Conservation (phyloP, 2,797 vertebrate genomes). For the Delichon dasypus region DNA sequence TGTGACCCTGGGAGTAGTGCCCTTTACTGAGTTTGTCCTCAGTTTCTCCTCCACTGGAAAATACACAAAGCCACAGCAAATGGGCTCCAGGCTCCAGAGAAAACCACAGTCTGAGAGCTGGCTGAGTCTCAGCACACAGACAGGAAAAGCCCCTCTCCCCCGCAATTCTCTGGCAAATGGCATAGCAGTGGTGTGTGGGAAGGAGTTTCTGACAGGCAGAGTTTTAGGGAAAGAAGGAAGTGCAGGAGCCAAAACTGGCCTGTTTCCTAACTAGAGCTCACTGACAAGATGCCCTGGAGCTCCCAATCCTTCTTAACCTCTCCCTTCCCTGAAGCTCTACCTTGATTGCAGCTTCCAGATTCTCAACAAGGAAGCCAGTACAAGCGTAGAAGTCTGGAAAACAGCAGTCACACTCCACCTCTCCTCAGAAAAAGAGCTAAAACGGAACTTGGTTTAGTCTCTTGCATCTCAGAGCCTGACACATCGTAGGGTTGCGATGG, state of each 20-base stretch:
- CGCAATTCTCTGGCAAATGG: conserved; percentile 70
- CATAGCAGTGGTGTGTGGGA: conserved; percentile 70
- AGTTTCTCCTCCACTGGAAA: conserved; percentile 58
- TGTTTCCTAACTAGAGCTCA: conserved; percentile 51
- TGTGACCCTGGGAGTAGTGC: conserved; percentile 18
- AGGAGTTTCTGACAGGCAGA: conserved; percentile 71
- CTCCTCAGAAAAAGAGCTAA: neutral
- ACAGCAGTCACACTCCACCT: neutral
- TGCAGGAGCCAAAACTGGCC: conserved; percentile 64
- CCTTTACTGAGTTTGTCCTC: conserved; percentile 8
- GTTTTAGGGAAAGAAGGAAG: conserved; percentile 65
- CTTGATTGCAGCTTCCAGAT: conserved; percentile 7
- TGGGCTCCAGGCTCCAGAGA: conserved; percentile 56
- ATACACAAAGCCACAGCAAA: conserved; percentile 46
- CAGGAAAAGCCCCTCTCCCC: conserved; percentile 75
- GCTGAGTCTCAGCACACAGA: conserved; percentile 61
- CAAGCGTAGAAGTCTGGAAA: neutral
- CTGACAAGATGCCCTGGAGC: conserved; percentile 58
- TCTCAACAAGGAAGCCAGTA: neutral
- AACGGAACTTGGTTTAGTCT: neutral
- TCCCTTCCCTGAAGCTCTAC: conserved; percentile 47
- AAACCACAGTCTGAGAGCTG: conserved; percentile 71
- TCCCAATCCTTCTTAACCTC: conserved; percentile 43
- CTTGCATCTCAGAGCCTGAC: neutral
- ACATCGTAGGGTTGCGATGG: neutral